Base-by-base conservation (phyloP, 2,888 invertebrate genomes). In the Hyppa rectilinea region DNA sequence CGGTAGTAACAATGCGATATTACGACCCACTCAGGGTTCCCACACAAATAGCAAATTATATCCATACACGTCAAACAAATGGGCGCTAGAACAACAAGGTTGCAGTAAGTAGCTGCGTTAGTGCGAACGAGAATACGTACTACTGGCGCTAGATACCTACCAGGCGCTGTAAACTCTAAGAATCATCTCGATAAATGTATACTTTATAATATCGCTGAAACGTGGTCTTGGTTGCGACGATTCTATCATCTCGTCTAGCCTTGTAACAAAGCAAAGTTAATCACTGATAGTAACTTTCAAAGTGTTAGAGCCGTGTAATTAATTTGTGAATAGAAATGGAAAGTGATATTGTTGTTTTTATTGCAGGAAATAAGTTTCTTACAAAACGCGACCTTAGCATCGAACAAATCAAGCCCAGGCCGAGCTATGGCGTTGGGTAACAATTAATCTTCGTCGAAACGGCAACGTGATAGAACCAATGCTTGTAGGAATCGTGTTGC, bases 371-470 rank as follows among this genome's bases (percentile, higher is more conserved):
- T 76, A 70, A 71, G 62, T 80, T 80, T 77, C 83, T 83, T 75
- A 89, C 84, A 81, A 87, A 87, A 87, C 80, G 74, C 85, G 87
- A 85, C 87, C 87, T 87, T 83, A 87, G 83, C 78, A 81, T 85
- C 81, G 84, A 85, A 85, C 85, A 87, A 91, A 88, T 87, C 84
- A 85, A 82, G 80, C 83, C 80, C 82, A 87, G 88, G 86, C 87
- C 86, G 84, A 84, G 85, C 85, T 85, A 85, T 86, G 88, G 87
- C 85, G 87, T 89, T 87, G 81, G 73, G 83, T 82, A 87, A 89
- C 84, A 88, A 95, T 95, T 93, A 92, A 95, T 95, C 94, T 92
- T 93, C 92, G 93, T 94, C 95, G 89, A 89, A 91, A 89, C 88
- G 78, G 88, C 88, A 88, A 89, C 89, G 88, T 89, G 92, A 92